Base-by-base conservation (phyloP, 2,888 invertebrate species). In the Cephus runcator region DNA sequence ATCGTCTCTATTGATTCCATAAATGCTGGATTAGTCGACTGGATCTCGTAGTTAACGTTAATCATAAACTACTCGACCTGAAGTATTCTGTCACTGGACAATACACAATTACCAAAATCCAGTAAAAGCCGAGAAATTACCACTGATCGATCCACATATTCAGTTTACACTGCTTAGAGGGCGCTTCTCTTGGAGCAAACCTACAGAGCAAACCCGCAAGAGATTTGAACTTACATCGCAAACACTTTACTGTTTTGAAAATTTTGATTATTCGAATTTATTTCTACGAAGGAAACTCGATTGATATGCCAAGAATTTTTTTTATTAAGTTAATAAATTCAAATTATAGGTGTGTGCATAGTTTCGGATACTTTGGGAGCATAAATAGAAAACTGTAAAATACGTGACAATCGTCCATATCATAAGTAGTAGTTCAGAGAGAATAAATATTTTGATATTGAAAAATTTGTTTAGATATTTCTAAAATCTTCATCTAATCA, bases 401-500 rank as follows among this genome's bases (percentile, higher is more conserved):
- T 23, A 56, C 56, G 15, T 40, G 56, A 23, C 6, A 23, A 40
- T 40, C 40, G 40, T 4, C 6, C 12, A 15, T 40, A 36, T 15
- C 6, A 56, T 9, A n/a, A n/a, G n/a, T n/a, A 23, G 36, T 4
- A 56, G 56, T 56, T 56, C 56, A 56, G 23, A 23, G 23, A 23
- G 23, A 56, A 23, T 56, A 2, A 56, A 56, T 56, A 56, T 56
- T 56, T 56, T 56, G 23, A 23, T 56, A 56, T 23, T 56, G 23
- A 56, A 23, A 15, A 23, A 56, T 23, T 56, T 6, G 6, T 56
- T 23, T 23, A 56, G 56, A 23, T 56, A 9, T 56, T 56, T 56
- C 23, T 56, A 56, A 23, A 23, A 56, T 35, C 35, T 35, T 35
- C 35, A 35, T 35, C 2, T 56, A 23, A 9, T 23, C 2, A 93